Percentiles rank a stretch among this genome's conserved stretches.
phyloP scores from a whole-genome alignment of 2,113 vertebrate genomes.

The Dromas ardeola region DNA sequence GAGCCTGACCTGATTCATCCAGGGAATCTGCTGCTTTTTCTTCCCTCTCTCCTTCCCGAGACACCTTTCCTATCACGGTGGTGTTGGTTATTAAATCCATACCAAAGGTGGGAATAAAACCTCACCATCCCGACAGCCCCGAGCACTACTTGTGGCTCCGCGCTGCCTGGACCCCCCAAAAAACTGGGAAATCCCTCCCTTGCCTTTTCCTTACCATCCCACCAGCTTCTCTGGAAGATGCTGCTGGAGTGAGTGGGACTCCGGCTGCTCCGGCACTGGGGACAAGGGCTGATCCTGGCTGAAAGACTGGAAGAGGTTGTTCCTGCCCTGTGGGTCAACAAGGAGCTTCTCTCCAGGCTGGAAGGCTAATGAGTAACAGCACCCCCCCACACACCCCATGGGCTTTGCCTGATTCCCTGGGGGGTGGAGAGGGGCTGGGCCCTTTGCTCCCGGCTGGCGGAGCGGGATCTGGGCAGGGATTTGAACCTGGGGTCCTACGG shows the following conservation, averaged over 20 bases:
- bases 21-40: background rate
- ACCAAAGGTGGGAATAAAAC: background rate
- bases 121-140: accelerated
- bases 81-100: background rate
- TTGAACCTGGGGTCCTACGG: background rate
- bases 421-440: conserved; percentile 1
- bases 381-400: background rate
- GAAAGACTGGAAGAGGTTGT: background rate
- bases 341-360: background rate
- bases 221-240: background rate
- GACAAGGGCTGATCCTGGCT: accelerated
- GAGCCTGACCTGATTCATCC: background rate
- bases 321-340: background rate
- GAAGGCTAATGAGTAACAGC: conserved; percentile 52
- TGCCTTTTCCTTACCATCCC: background rate
- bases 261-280: accelerated
- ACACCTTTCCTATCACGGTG: accelerated
- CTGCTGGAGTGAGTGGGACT: background rate
- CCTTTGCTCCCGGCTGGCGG: accelerated
- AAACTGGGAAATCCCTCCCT: background rate
- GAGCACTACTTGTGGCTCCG: accelerated
- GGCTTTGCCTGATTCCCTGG: background rate
- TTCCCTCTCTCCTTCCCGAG: background rate
- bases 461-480: background rate
- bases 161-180: background rate